Base-by-base conservation (phyloP, 2,113 vertebrate species). In the Psammodynastes pulverulentus region DNA sequence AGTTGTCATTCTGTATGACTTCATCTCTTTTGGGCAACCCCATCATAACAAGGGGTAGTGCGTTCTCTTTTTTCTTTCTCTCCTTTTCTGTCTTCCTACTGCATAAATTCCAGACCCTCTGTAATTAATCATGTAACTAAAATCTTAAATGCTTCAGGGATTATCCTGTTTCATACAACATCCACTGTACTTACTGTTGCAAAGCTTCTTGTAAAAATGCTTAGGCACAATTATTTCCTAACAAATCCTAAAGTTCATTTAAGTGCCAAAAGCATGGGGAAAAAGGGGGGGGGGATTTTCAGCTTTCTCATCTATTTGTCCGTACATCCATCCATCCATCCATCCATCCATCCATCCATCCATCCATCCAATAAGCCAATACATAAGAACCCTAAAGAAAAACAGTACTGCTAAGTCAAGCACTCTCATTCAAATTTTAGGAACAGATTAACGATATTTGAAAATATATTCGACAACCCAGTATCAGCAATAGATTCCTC, bases 1-100 rank as follows among this genome's bases (percentile, higher is more conserved):
- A 95, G 86, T 92, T 91, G 89, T 95, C 72, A 89, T 92, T 29
- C 72, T 93, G 93, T 43, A 53, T 92, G 46, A 91, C 91, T 87
- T 93, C 51, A 86, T 94, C 54, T 23, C 34, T 52, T 51, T 39
- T 67, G 58, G 34, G 67, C 24, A 23, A 39, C 52, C 48, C 58
- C 19, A 17, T 43, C 89, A 87, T 53, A 48, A 91, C 91, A 21
- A 1, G 45, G 79, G 21, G 91, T 95, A 93, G 43, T 89, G 43
- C 24, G 4, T 46, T 94, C 90, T 90, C 15, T 56, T 26, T 79
- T 79, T 79, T 39, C 34, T 39, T 88, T 86, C 12, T 46, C 34
- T 39, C 46, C 72, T 6, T 58, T 58, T 89, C 2, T 67, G 94
- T 95, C 29, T 86, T 90, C 89, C 93, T 84, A 1, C 1, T 39